phyloP scores from a whole-genome alignment of 2,797 vertebrate genomes.

The Nannoperca obscura region DNA sequence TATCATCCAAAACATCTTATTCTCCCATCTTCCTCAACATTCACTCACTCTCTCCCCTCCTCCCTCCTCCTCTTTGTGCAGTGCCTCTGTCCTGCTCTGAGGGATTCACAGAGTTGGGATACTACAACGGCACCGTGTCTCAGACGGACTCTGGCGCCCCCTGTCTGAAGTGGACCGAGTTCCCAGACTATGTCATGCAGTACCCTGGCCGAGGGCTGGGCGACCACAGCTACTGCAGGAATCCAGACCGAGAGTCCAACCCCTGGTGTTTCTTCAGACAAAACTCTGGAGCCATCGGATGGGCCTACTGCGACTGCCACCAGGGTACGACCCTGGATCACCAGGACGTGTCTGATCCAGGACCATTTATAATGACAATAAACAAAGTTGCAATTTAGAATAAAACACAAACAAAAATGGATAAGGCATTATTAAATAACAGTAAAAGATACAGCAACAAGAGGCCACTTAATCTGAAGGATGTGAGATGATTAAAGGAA shows the following conservation, averaged over 20 bases:
- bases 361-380: background rate
- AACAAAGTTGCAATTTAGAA: background rate
- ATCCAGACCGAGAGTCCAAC: slow-evolving; percentile 88
- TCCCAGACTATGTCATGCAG: slow-evolving; percentile 93
- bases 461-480: background rate
- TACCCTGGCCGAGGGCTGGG: slow-evolving; percentile 91
- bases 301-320: slow-evolving; percentile 94
- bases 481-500: background rate
- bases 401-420: too few relatives aligned
- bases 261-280: slow-evolving; percentile 96
- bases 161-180: slow-evolving; percentile 91
- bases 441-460: background rate
- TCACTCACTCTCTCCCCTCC: slow-evolving; percentile 12
- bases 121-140: slow-evolving; percentile 91
- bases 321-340: slow-evolving; percentile 82
- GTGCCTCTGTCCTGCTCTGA: slow-evolving; percentile 88
- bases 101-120: slow-evolving; percentile 87
- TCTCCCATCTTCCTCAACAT: slow-evolving; percentile 36
- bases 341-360: too few relatives aligned
- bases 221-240: slow-evolving; percentile 93
- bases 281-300: slow-evolving; percentile 89
- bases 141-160: slow-evolving; percentile 89
- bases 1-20: slow-evolving; percentile 54
- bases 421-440: background rate
- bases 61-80: slow-evolving; percentile 33